A percentile compares a stretch with the other conserved stretches of the same genome.
These are phyloP conservation scores for Porites australiensis DNA, from an alignment of 64 coral and sea anemone genomes.

Conservation along the genomic window DNA sequence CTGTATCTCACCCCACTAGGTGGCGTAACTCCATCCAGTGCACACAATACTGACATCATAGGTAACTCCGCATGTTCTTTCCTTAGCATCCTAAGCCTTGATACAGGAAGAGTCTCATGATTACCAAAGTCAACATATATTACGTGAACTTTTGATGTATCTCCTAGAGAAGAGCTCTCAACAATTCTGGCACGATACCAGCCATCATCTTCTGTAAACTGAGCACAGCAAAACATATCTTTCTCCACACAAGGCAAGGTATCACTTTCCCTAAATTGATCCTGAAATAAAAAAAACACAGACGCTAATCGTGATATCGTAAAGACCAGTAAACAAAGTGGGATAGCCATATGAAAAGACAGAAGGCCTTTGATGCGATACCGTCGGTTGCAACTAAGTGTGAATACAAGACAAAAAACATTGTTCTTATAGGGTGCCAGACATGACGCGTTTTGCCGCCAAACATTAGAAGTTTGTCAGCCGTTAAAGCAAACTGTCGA, in stretches of 20 bases:
- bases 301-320: background rate
- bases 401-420: no score
- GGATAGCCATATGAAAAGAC: no score
- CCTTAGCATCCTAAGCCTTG: slow-evolving; percentile 63
- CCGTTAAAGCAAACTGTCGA: no score
- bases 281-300: background rate
- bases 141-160: slow-evolving; percentile 44
- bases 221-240: slow-evolving; percentile 80
- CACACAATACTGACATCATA: slow-evolving; percentile 82
- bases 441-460: no score
- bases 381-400: no score
- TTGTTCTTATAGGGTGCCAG: no score
- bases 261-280: background rate
- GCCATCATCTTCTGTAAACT: slow-evolving; percentile 80
- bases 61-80: slow-evolving; percentile 82
- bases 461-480: no score
- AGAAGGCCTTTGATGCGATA: no score
- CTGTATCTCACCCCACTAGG: background rate
- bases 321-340: background rate
- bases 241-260: background rate
- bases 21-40: slow-evolving; percentile 61
- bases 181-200: slow-evolving; percentile 89
- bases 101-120: slow-evolving; percentile 58
- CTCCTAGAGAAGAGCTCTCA: slow-evolving; percentile 9
- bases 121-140: slow-evolving; percentile 96